Evolutionary conservation across 1,140 invertebrate genomes (phyloP), one percentile per base, ranked within the genome.

Genomic region (Drosophila pallidifrons): DNA sequence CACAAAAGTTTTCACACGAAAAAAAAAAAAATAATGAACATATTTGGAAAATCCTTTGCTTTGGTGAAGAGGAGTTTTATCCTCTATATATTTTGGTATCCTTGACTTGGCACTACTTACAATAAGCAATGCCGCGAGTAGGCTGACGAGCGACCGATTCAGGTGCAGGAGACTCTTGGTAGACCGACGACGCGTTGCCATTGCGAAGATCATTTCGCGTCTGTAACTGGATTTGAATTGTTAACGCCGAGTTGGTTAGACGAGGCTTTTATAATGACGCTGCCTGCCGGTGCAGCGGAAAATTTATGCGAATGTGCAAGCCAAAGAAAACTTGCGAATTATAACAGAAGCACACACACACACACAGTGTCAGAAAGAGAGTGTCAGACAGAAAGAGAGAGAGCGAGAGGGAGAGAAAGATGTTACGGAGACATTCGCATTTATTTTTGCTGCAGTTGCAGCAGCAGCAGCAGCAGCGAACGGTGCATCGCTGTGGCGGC

Each of bases 201-300:
- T 77, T 28, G 75, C 77, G 71, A 66, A 79, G 75, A 91, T 88
- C 66, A 63, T 91, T 81, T 70, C 83, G 88, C 88, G 81, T 52
- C 75, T 64, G 79, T 74, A 75, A 66, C 89, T 89, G 74, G 76
- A 75, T 65, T 78, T 73, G 75, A 75, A 86, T 91, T 91, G 89
- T 89, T 82, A 76, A 76, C 79, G 75, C 25, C 75, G 70, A 80
- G 76, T 73, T 75, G 72, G 71, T 51, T 49, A 72, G 55, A 57
- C 49, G 81, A 54, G 77, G 81, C 89, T 91, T 91, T 91, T 91
- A 91, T 91, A 91, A 91, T 85, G 63, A 78, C 68, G 61, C 74
- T 55, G 51, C 67, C 74, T 55, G 51, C 70, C 82, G 87, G 64
- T 65, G 80, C 86, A 87, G 87, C 87, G 87, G 79, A 91, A 87